phyloP scores from a whole-genome alignment of 1,140 invertebrate species.

The Pseudomyrmex sp. region DNA sequence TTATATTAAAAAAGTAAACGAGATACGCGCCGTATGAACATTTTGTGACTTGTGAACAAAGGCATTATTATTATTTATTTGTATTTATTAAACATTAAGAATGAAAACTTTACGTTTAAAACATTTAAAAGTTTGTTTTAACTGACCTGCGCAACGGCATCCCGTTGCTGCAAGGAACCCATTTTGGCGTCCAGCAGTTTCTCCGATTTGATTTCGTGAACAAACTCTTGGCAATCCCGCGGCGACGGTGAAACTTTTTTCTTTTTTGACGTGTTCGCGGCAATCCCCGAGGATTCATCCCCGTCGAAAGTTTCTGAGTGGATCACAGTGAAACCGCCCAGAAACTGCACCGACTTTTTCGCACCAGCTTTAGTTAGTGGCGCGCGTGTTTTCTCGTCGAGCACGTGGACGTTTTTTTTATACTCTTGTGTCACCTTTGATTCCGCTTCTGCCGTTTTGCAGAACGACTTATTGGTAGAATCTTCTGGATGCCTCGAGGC shows the following conservation, averaged over 20 bases:
- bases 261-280: constrained; percentile 24
- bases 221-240: background rate
- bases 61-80: background rate
- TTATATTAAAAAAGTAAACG: background rate
- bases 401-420: background rate
- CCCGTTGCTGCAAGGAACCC: constrained; percentile 25
- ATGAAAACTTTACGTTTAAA: background rate
- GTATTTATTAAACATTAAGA: background rate
- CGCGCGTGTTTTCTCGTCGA: background rate
- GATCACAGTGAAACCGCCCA: constrained; percentile 75
- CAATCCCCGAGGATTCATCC: background rate
- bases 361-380: constrained; percentile 23
- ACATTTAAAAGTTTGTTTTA: background rate
- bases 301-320: constrained; percentile 42
- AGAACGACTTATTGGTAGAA: background rate
- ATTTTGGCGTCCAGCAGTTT: constrained; percentile 16
- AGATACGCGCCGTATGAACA: too few relatives aligned
- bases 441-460: background rate
- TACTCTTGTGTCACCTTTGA: background rate
- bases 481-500: background rate
- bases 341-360: constrained; percentile 80
- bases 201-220: background rate
- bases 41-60: too few relatives aligned
- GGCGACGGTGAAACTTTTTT: constrained; percentile 29
- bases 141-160: constrained; percentile 61